Evolutionary conservation across 2,888 invertebrate species (phyloP), one percentile per base, ranked within the genome.

Genomic region (Drosophila histrio): DNA sequence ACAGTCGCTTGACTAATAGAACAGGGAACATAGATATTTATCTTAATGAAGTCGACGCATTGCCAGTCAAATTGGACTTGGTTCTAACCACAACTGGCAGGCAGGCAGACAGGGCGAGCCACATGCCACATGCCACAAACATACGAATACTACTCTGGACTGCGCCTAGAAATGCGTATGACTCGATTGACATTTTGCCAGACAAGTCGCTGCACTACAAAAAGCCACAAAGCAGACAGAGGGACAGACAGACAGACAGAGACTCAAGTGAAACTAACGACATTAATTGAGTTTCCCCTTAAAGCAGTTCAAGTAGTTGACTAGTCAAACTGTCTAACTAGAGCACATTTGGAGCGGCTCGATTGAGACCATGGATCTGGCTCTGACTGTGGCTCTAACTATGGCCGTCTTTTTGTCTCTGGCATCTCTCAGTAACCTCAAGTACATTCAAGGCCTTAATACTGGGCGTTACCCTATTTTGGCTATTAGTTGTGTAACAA

Each of bases 121-220:
- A 47, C 34, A 66, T 41, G 53, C 50, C 59, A 46, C 50, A 68
- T 68, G 56, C 46, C 54, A 56, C 13, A 46, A 21, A 32, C 36
- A 49, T 54, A n/a, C n/a, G n/a, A n/a, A n/a, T n/a, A n/a, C n/a
- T n/a, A 63, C 39, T 52, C 56, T 30, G 36, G 47, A 80, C 80
- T 81, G 80, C 80, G 86, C 81, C 81, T 50, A 69, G 68, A 87
- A 85, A 87, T 87, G 79, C 79, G 79, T 79, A 78, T 58, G 80
- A 47, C 47, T 47, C 71, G 79, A 70, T 81, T 79, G 81, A 81
- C 88, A 81, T 87, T 87, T 81, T 75, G 72, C 79, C 57, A 66
- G 61, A 66, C 76, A 71, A 75, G 58, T 53, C 52, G 59, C 46
- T 60, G 65, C 19, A 15, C 34, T 53, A 56, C 19, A 47, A 72